Base-by-base conservation (phyloP, 2,113 vertebrate species). In the Cyphomyrus discorhynchus region DNA sequence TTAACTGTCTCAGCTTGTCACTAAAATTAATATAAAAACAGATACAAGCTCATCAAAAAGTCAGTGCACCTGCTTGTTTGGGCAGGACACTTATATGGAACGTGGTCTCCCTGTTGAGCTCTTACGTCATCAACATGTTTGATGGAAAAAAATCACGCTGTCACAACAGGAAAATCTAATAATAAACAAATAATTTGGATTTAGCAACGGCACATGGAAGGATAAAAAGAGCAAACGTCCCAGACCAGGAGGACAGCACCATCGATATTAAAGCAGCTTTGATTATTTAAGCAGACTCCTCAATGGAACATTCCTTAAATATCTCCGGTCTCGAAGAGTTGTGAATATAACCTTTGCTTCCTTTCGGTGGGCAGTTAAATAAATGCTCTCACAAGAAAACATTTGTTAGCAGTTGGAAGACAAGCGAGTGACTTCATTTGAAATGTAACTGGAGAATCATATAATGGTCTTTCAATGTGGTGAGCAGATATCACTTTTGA, bases 231-330 rank as follows among this genome's bases (percentile, higher is more conserved):
- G 42, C 45, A 49, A n/a, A 3, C 5, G 15, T 82, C 58, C 80
- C 58, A 89, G 87, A 35, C 56, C 47, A 87, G 87, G 42, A 62
- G 89, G 19, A n/a, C 49, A 9, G 86, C 90, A 91, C 88, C 89
- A 42, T 92, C 88, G 82, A 88, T 27, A 49, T 91, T 87, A 77
- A 50, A 88, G 58, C n/a, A 27, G 90, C 90, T 10, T 85, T 93
- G 91, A 94, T 94, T 92, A 89, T 91, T 92, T 94, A 94, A 94
- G 92, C 93, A 94, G 93, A 95, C 92, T 92, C 86, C 88, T 90
- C 89, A 89, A 90, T 90, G 91, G 93, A 92, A 91, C 92, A 94
- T 95, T 95, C 92, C 93, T 95, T 92, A 94, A 95, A 94, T 94
- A 93, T 92, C 93, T 95, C 90, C 85, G 89, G 88, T 89, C 91